Evolutionary conservation across 2,113 vertebrate genomes (phyloP), one percentile per base, ranked within the genome.

Genomic region (Aspiorhynchus laticeps): DNA sequence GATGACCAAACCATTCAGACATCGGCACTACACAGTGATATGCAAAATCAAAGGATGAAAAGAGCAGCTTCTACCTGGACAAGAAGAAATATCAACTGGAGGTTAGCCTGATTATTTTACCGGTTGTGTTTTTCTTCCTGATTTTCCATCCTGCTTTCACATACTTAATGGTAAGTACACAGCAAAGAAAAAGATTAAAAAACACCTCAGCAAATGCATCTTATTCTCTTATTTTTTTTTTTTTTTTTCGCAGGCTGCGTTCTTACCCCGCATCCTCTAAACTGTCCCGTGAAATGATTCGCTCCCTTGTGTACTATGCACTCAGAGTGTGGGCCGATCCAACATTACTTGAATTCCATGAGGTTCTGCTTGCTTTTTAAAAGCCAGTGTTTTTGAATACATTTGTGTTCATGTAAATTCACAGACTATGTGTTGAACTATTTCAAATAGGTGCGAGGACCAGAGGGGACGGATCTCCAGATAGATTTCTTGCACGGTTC

Each of bases 81-180:
- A 11, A 91, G 89, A 33, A 91, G 88, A 82, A 95, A 93, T 88
- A 95, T 96, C 46, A 95, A 95, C 90, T 96, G 95, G 95, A 96
- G 92, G 95, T 96, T 56, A 63, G 87, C 41, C 19, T 65, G 41
- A 56, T 84, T 79, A 63, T 77, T 2, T 28, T 59, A 46, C 26
- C 79, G 21, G 41, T 69, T 38, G 28, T 85, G 5, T 77, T 24
- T 71, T 33, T 46, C 38, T 38, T 53, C 41, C 65, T 46, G 73
- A 6, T 19, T 51, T 51, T 33, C 28, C 41, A 19, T 12, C 8
- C n/a, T 51, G 75, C 77, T 21, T 59, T 79, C 3, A 21, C 28
- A 2, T 24, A 33, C 19, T 36, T 38, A 0, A 36, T 76, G 24
- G 38, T 46, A 46, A 24, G 19, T 38, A 26, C 14, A 77, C 43